A percentile compares a stretch with the other conserved stretches of the same genome.
phyloP scores from a whole-genome alignment of 2,888 invertebrate genomes.

The Pollenia griseotomentosa region DNA sequence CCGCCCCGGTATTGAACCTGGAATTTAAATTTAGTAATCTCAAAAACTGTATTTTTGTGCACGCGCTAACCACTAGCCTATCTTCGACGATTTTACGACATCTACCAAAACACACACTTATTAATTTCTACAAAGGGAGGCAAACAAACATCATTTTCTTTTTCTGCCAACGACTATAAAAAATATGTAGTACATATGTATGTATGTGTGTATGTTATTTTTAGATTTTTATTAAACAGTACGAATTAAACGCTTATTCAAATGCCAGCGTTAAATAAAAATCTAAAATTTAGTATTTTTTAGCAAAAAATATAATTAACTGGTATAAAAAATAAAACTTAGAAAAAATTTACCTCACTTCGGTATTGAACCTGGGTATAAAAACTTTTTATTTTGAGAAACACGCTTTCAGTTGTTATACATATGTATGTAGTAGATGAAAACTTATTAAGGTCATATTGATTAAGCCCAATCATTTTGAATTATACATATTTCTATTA shows the following conservation, averaged over 20 bases:
- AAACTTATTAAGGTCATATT: constrained; percentile 1
- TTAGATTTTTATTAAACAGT: neutral
- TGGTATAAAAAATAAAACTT: neutral
- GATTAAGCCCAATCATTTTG: neutral
- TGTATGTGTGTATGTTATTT: neutral
- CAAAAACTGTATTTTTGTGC: too few species aligned
- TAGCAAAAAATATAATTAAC: neutral
- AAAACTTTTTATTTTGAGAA: neutral
- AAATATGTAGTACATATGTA: neutral
- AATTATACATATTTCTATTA: neutral
- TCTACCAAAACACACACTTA: neutral
- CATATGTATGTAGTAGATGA: neutral
- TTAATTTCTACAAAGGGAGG: neutral
- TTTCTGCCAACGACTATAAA: neutral
- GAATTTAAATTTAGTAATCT: neutral
- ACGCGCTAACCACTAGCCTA: constrained; percentile 3
- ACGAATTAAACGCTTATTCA: too few species aligned
- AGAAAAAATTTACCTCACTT: neutral
- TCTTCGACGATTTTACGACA: neutral
- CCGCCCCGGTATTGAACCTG: constrained; percentile 22
- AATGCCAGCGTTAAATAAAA: too few species aligned
- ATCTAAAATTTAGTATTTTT: neutral
- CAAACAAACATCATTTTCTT: neutral
- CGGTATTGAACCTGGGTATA: neutral
- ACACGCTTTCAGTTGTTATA: too few species aligned